Base-by-base conservation (phyloP, 2,797 vertebrate species). In the Brotula barbata region DNA sequence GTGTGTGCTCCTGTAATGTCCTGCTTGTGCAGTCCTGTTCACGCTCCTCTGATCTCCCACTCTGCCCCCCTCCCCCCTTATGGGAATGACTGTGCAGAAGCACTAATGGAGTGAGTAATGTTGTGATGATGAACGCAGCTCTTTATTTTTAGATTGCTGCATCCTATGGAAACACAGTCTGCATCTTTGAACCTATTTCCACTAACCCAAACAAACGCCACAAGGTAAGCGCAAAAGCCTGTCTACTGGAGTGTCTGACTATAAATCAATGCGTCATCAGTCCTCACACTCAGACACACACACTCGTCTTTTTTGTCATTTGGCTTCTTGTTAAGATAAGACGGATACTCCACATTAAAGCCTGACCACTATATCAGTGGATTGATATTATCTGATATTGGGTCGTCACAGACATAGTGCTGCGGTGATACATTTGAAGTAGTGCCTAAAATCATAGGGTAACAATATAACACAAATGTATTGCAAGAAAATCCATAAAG, bases 131-230 rank as follows among this genome's bases (percentile, higher is more conserved):
- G 53, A 86, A 71, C 62, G 41, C 68, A 31, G 63, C 54, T 77
- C 55, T 87, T 81, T 87, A 64, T 85, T 89, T 91, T 77, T 87
- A 99, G 97, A 98, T 99, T 74, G 97, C 97, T 73, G 96, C 97
- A 0, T 99, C 97, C 31, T 99, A 99, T 61, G 96, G 97, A 87
- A 99, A 98, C 68, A 95, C 95, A 45, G 97, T 99, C 83, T 98
- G 96, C 84, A 95, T 99, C 90, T 99, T 99, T 85, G 96, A 99
- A 80, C 97, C 97, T 0, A 89, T 97, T 71, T 91, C 92, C 65
- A 85, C 93, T 78, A 96, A 95, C 91, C 93, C 92, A 88, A 95
- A 91, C 83, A 92, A 92, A 83, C 89, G 91, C 65, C 89, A 89
- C 78, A 83, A 87, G 71, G 89, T 86, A 71, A 86, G 85, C 71